phyloP scores from a whole-genome alignment of 2,888 invertebrate species.

The Tiliacea citrago region DNA sequence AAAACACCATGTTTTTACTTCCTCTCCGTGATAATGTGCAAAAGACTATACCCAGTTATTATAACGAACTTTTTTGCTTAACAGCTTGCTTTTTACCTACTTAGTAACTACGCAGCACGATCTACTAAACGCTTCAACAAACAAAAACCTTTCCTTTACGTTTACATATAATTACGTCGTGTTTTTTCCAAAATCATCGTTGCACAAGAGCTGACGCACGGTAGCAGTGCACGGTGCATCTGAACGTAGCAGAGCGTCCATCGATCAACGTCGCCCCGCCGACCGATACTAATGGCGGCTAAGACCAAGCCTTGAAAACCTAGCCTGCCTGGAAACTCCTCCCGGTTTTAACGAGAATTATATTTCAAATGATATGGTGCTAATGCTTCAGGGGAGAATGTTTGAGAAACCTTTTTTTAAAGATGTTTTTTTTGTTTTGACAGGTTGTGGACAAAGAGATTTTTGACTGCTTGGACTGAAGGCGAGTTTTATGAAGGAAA shows the following conservation, averaged over 20 bases:
- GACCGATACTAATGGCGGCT: conserved; percentile 81
- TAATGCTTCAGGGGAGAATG: conserved; percentile 31
- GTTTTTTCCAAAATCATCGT: conserved; percentile 41
- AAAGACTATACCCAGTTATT: background rate
- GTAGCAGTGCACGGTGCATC: conserved; percentile 67
- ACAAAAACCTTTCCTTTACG: background rate
- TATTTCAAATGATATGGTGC: conserved; percentile 63
- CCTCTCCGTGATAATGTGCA: background rate
- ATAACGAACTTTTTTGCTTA: background rate
- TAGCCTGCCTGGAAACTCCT: conserved; percentile 61
- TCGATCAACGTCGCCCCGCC: conserved; percentile 82
- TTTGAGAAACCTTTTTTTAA: conserved; percentile 17
- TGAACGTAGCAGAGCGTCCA: conserved; percentile 71
- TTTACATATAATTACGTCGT: conserved; percentile 24
- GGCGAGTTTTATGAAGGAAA: background rate
- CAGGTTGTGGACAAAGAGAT: background rate
- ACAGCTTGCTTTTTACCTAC: background rate
- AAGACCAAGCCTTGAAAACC: conserved; percentile 73
- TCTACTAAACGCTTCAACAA: background rate
- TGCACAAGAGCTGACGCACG: conserved; percentile 56
- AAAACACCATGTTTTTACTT: background rate
- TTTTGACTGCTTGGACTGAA: background rate
- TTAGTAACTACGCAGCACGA: background rate
- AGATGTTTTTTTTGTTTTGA: background rate
- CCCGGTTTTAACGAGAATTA: conserved; percentile 60